Evolutionary conservation across 1,140 invertebrate genomes (phyloP).

Genomic region (Polypedilum pembai): DNA sequence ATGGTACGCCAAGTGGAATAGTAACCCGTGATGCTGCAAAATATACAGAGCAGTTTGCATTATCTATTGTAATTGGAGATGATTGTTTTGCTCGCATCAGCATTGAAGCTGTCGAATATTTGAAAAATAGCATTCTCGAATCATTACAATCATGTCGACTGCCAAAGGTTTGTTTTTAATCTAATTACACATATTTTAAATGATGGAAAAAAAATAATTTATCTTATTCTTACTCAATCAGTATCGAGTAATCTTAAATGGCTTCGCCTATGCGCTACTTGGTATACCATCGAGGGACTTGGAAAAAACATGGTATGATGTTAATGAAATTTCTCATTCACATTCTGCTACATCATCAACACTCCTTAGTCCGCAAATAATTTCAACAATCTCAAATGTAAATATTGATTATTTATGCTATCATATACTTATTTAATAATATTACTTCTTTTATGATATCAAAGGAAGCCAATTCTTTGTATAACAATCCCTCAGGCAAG

Average conservation of each 20-base stretch:
- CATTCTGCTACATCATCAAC: background rate
- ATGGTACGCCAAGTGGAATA: constrained; percentile 72
- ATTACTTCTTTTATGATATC: background rate
- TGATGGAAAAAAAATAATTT: background rate
- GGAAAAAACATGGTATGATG: constrained; percentile 60
- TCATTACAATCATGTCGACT: constrained; percentile 66
- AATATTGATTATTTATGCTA: constrained; percentile 36
- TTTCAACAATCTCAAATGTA: constrained; percentile 41
- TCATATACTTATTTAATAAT: background rate
- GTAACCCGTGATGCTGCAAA: constrained; percentile 62
- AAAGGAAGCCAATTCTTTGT: constrained; percentile 55
- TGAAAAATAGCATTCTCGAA: constrained; percentile 68
- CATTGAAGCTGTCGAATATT: constrained; percentile 70
- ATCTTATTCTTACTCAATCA: constrained; percentile 40
- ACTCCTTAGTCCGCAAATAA: constrained; percentile 37
- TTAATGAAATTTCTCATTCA: constrained; percentile 42
- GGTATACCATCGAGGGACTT: constrained; percentile 63
- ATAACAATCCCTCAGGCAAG: constrained; percentile 57
- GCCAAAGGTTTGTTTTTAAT: constrained; percentile 55
- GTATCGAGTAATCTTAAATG: constrained; percentile 71
- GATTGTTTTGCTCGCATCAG: constrained; percentile 81
- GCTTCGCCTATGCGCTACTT: constrained; percentile 65
- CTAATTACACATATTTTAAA: constrained; percentile 22
- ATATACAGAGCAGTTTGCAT: constrained; percentile 68
- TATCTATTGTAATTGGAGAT: constrained; percentile 83